phyloP scores from a whole-genome alignment of 2,113 vertebrate genomes.

The Rhabdomys dilectus region DNA sequence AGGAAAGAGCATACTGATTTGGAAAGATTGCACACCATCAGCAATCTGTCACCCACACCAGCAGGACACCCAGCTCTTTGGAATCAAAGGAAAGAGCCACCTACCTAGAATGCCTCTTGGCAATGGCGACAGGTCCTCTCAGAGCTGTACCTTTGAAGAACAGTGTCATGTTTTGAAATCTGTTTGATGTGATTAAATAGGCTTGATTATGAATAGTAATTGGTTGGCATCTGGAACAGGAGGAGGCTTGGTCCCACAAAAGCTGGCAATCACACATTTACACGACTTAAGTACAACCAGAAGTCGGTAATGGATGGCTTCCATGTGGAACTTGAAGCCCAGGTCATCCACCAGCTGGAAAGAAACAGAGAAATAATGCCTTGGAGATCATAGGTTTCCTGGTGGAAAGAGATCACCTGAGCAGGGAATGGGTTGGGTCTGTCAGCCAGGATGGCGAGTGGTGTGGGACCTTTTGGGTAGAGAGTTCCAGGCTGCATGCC shows the following conservation, averaged over 20 bases:
- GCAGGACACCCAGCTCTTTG: neutral
- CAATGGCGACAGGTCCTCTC: neutral
- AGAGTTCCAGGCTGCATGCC: neutral
- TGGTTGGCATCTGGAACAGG: constrained; percentile 9
- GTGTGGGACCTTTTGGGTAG: fast-evolving
- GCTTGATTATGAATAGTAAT: constrained; percentile 53
- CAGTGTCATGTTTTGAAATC: neutral
- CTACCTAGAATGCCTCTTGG: neutral
- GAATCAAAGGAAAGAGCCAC: fast-evolving
- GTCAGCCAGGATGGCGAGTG: neutral
- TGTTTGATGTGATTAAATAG: neutral
- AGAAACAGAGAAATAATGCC: neutral
- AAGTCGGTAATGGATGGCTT: neutral
- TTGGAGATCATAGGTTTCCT: neutral
- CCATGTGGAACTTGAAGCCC: neutral
- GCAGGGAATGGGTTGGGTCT: neutral
- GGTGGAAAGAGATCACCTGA: neutral
- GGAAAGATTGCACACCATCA: neutral
- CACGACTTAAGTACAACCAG: neutral
- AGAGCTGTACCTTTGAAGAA: neutral
- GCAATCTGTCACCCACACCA: fast-evolving
- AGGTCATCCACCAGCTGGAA: neutral
- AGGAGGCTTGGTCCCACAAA: constrained; percentile 5
- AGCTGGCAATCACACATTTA: neutral
- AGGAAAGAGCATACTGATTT: neutral